Base-by-base conservation (phyloP, 92 coral and sea anemone species). In the Zoanthus sansibaricus region DNA sequence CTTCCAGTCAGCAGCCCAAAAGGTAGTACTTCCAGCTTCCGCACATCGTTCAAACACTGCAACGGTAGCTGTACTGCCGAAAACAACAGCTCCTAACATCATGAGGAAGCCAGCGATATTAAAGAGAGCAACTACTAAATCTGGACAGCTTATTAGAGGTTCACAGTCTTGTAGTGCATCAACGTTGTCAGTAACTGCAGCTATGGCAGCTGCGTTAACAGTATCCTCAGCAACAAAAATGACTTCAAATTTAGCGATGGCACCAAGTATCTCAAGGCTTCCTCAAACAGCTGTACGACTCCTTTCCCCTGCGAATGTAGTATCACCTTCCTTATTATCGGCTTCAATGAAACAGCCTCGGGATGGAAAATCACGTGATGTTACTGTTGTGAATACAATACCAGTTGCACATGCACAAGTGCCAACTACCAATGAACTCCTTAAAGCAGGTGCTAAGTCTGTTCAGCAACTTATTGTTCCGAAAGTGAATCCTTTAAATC, bases 351-450 rank as follows among this genome's bases (percentile, higher is more conserved):
- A 44, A 9, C 75, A 66, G 59, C 75, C 64, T 64, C 17, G 73
- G 17, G 44, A 42, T 64, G 56, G 25, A 17, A 80, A 21, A 80
- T 46, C 75, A 12, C 48, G 8, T 18, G 25, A 33, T 66, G 75
- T 31, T n/a, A 18, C 85, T 80, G 37, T 52, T 10, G 75, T 16
- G 9, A 44, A 44, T 18, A 7, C 47, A 66, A 68, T 61, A n/a
- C 45, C 85, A 20, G 52, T 21, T 21, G 9, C 85, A 42, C 75
- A 75, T 25, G 75, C 47, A 20, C 66, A 80, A 80, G 85, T 80
- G 59, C 74, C 85, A 30, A 6, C 61, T 1, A 18, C 75, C 45
- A 56, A 55, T 21, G 59, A 80, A 30, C 12, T 18, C 64, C 82
- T n/a, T 46, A 1, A 21, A 51, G 9, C 73, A 5, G 58, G 74